These are phyloP conservation scores for Drosophila ficusphila DNA, from an alignment of 1,140 invertebrate species.

Conservation along the genomic window DNA sequence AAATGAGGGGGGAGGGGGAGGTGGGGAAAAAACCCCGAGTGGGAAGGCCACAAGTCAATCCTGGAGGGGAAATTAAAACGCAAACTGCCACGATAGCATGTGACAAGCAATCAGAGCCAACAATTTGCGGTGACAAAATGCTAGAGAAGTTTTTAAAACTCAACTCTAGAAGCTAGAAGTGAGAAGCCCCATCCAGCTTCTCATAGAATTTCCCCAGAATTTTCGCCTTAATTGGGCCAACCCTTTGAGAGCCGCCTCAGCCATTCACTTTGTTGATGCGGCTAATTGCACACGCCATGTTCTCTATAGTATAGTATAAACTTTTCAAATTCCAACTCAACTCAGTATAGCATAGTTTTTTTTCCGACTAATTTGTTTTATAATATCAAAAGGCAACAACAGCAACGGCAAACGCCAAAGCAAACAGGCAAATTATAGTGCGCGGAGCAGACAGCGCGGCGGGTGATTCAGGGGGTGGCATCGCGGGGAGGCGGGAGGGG, in stretches of 20 bases:
- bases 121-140: conserved; percentile 30
- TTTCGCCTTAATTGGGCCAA: conserved; percentile 23
- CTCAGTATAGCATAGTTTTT: conserved; percentile 34
- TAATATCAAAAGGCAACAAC: conserved; percentile 67
- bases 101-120: conserved; percentile 23
- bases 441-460: conserved; percentile 73
- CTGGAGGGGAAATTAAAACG: conserved; percentile 25
- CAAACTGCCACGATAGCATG: conserved; percentile 13
- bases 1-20: too few relatives aligned
- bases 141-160: conserved; percentile 14
- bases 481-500: not conserved
- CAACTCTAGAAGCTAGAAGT: not conserved
- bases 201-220: conserved; percentile 25
- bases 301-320: conserved; percentile 25
- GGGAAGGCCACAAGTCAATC: conserved; percentile 29
- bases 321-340: conserved; percentile 57
- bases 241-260: conserved; percentile 22
- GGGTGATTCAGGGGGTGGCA: conserved; percentile 46
- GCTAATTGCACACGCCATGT: conserved; percentile 71
- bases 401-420: conserved; percentile 44
- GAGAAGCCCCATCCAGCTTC: not conserved
- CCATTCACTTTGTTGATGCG: conserved; percentile 50
- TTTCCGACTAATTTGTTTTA: conserved; percentile 78
- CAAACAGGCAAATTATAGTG: conserved; percentile 73
- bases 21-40: conserved; percentile 1